phyloP scores from a whole-genome alignment of 1,140 invertebrate species.

The Drusus annulatus region DNA sequence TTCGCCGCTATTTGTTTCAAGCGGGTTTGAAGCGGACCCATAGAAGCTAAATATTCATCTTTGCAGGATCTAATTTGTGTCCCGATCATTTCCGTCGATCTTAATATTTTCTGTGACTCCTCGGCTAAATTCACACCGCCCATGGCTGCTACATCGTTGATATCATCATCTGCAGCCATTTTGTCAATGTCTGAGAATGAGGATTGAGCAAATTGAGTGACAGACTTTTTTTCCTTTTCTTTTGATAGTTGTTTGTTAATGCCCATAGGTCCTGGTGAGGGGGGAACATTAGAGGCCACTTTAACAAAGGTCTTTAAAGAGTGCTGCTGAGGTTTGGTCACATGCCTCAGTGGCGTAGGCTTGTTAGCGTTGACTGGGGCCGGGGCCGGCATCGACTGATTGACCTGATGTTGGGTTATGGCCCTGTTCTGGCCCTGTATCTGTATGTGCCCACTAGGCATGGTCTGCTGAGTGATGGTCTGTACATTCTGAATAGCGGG shows the following conservation, averaged over 20 bases:
- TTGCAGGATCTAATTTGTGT: slow-evolving; percentile 96
- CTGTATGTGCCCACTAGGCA: neutral
- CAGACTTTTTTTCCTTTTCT: slow-evolving; percentile 79
- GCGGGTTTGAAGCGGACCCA: slow-evolving; percentile 82
- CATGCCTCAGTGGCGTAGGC: slow-evolving; percentile 41
- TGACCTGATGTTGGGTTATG: slow-evolving; percentile 15
- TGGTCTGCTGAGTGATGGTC: slow-evolving; percentile 36
- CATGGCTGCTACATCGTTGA: slow-evolving; percentile 99
- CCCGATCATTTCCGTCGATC: slow-evolving; percentile 95
- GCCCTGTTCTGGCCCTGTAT: slow-evolving; percentile 37
- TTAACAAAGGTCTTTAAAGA: slow-evolving; percentile 60
- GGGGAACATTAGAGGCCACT: slow-evolving; percentile 61
- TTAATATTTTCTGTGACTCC: slow-evolving; percentile 95
- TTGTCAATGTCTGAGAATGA: slow-evolving; percentile 62
- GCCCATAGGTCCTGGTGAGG: slow-evolving; percentile 57
- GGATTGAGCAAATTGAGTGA: slow-evolving; percentile 66
- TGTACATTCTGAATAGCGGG: slow-evolving; percentile 53
- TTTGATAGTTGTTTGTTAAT: slow-evolving; percentile 64
- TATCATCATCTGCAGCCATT: slow-evolving; percentile 90
- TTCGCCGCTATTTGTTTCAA: slow-evolving; percentile 82
- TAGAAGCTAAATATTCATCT: slow-evolving; percentile 92
- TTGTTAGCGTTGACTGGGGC: slow-evolving; percentile 22
- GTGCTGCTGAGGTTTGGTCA: slow-evolving; percentile 60
- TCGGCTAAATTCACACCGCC: slow-evolving; percentile 98
- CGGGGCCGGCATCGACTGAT: slow-evolving; percentile 23